phyloP scores from a whole-genome alignment of 2,113 vertebrate species.

The Taurulus bubalis region DNA sequence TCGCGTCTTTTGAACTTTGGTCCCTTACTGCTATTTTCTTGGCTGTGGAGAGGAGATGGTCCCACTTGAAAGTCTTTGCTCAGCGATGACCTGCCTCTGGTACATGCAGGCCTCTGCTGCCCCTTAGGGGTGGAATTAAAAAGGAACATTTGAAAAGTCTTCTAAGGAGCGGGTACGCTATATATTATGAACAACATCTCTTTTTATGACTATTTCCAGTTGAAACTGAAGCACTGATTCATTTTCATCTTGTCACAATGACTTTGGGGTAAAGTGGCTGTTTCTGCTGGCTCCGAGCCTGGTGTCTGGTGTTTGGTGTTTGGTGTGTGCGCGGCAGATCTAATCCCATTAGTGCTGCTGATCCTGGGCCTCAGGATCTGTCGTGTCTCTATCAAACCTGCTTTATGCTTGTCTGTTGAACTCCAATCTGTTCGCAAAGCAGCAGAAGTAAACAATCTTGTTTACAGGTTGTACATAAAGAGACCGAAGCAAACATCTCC shows the following conservation, averaged over 20 bases:
- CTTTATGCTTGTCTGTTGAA: conserved; percentile 52
- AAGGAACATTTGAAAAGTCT: not conserved
- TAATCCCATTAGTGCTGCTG: conserved; percentile 70
- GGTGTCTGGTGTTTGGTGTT: conserved; percentile 35
- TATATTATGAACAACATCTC: not conserved
- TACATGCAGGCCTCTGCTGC: conserved; percentile 80
- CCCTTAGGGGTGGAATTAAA: conserved; percentile 73
- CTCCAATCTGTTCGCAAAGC: conserved; percentile 30
- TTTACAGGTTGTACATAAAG: conserved; percentile 35
- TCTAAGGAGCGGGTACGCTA: not conserved
- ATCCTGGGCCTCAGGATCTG: conserved; percentile 52
- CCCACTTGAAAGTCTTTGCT: conserved; percentile 42
- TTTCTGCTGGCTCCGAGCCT: not conserved
- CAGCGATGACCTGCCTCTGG: conserved; percentile 32
- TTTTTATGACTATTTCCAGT: not conserved
- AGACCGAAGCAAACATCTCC: conserved; percentile 19
- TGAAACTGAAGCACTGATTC: not conserved
- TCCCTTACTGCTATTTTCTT: conserved; percentile 21
- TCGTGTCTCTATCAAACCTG: conserved; percentile 68
- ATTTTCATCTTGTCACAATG: conserved; percentile 9
- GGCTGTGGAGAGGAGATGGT: conserved; percentile 23
- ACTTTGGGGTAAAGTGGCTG: conserved; percentile 18
- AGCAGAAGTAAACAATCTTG: conserved; percentile 51
- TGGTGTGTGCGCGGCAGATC: conserved; percentile 41
- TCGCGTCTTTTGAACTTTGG: conserved; percentile 50